These are phyloP conservation scores for Artibeus jamaicensis DNA, from an alignment of 2,797 vertebrate species.

Conservation along the genomic window DNA sequence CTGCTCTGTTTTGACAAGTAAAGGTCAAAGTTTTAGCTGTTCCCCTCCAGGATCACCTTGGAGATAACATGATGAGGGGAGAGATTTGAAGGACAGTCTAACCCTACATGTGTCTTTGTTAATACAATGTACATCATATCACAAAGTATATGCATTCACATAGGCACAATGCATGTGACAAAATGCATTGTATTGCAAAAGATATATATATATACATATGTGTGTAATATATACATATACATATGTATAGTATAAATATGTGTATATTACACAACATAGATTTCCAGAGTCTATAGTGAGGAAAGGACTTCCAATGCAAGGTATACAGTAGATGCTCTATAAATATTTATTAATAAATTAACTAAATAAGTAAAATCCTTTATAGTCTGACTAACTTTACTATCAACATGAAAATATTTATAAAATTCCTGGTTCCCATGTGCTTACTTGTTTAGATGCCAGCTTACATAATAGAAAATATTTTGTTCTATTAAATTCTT, in stretches of 20 bases:
- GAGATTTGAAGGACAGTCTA: neutral
- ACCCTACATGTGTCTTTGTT: neutral
- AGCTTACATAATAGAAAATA: slow-evolving; percentile 20
- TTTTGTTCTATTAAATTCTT: neutral
- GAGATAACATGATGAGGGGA: neutral
- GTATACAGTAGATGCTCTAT: neutral
- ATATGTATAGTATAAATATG: neutral
- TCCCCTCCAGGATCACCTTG: neutral
- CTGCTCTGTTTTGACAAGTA: neutral
- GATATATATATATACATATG: neutral
- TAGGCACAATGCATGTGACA: neutral
- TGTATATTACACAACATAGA: neutral
- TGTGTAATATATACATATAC: neutral
- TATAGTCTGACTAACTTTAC: neutral
- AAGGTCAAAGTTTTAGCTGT: neutral
- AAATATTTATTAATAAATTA: neutral
- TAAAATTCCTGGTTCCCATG: neutral
- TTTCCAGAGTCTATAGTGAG: neutral
- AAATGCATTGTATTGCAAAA: neutral
- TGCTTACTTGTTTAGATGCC: neutral
- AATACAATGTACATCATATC: neutral
- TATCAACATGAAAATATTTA: neutral
- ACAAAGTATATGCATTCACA: neutral
- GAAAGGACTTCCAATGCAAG: neutral
- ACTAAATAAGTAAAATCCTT: neutral